phyloP scores from a whole-genome alignment of 2,888 invertebrate genomes.

The Mythimna vitellina region DNA sequence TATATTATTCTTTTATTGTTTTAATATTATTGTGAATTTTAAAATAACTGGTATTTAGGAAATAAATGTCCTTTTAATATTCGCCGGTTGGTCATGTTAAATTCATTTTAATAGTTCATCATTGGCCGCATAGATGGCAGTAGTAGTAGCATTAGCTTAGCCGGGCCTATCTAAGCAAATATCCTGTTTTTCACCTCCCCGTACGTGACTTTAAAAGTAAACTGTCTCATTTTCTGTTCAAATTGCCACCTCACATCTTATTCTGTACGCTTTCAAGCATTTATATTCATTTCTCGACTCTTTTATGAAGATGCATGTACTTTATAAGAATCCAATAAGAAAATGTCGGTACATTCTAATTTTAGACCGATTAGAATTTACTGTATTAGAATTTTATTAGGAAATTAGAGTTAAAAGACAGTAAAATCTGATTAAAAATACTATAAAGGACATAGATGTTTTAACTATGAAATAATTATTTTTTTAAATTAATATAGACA shows the following conservation, averaged over 20 bases:
- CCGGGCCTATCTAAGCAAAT: conserved; percentile 38
- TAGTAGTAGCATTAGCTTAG: conserved; percentile 57
- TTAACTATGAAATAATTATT: too few relatives aligned
- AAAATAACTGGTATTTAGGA: background rate
- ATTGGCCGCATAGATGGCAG: conserved; percentile 74
- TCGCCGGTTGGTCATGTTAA: background rate
- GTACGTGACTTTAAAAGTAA: conserved; percentile 86
- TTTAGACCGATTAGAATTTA: conserved; percentile 65
- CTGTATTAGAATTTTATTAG: conserved; percentile 37
- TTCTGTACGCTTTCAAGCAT: conserved; percentile 80
- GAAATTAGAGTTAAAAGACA: conserved; percentile 22
- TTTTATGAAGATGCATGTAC: conserved; percentile 84
- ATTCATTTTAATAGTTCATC: background rate
- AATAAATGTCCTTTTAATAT: background rate
- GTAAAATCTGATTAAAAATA: too few relatives aligned
- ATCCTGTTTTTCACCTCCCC: conserved; percentile 65
- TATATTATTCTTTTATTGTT: conserved; percentile 4
- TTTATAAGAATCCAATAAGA: conserved; percentile 78
- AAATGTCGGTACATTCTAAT: conserved; percentile 69
- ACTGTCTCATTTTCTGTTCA: conserved; percentile 86
- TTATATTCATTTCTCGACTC: conserved; percentile 84
- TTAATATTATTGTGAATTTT: too few relatives aligned
- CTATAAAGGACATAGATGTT: too few relatives aligned
- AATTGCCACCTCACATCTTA: conserved; percentile 87
- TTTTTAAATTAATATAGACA: too few relatives aligned